Percentiles rank a stretch among this genome's conserved stretches.
Conservation (phyloP, 2,888 invertebrate species). For the Drosophila rellima region DNA sequence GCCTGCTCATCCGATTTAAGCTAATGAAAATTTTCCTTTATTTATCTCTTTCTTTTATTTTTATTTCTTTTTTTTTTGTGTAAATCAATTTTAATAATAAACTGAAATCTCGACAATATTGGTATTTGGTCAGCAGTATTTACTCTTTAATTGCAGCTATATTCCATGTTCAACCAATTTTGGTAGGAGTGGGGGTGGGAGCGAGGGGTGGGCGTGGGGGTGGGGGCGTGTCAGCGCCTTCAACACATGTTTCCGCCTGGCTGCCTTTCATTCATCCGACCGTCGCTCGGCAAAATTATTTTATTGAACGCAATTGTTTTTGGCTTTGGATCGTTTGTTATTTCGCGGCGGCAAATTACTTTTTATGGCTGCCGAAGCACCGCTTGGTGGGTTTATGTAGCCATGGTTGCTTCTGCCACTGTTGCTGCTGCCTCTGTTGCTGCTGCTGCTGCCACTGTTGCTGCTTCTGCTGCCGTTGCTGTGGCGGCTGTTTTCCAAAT, state of each 20-base stretch:
- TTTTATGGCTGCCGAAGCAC: slow-evolving; percentile 70
- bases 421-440: slow-evolving; percentile 8
- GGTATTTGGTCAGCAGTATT: slow-evolving; percentile 5
- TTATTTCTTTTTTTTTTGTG: neutral
- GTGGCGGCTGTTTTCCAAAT: slow-evolving; percentile 72
- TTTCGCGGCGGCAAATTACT: slow-evolving; percentile 75
- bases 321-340: slow-evolving; percentile 78
- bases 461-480: slow-evolving; percentile 31
- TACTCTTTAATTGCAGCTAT: slow-evolving; percentile 33
- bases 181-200: neutral
- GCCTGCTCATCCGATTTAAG: neutral
- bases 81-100: slow-evolving; percentile 10
- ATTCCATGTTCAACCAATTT: slow-evolving; percentile 1
- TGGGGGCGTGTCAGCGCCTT: slow-evolving; percentile 8
- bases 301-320: slow-evolving; percentile 81
- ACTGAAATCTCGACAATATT: slow-evolving; percentile 9
- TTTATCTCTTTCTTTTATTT: neutral
- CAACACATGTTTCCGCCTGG: slow-evolving; percentile 53
- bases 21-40: neutral
- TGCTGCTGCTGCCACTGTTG: slow-evolving; percentile 12
- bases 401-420: slow-evolving; percentile 22
- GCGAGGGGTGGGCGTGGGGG: neutral
- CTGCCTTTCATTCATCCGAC: slow-evolving; percentile 31
- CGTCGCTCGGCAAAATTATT: slow-evolving; percentile 69
- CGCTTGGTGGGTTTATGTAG: slow-evolving; percentile 29